phyloP scores from a whole-genome alignment of 2,113 vertebrate species.

The Trematomus loennbergii region DNA sequence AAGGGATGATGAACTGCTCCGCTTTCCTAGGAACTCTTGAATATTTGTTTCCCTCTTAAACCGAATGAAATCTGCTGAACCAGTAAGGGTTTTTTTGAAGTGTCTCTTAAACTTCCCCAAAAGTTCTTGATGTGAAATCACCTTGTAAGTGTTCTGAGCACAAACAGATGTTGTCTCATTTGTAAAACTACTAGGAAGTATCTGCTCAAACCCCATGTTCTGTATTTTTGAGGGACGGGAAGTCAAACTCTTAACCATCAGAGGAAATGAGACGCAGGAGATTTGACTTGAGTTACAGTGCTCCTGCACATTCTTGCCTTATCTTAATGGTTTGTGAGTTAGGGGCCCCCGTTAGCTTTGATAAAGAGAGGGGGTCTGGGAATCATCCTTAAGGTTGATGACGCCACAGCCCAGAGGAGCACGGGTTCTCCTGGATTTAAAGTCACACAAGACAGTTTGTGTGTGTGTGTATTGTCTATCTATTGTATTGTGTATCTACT shows the following conservation, averaged over 20 bases:
- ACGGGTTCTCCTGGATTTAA: neutral
- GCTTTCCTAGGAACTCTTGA: neutral
- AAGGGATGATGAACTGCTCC: neutral
- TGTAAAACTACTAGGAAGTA: neutral
- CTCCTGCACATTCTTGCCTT: constrained; percentile 81
- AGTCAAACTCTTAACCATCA: constrained; percentile 13
- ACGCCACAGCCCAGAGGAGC: constrained; percentile 5
- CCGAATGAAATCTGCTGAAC: neutral
- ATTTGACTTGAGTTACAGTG: constrained; percentile 53
- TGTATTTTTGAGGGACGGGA: constrained; percentile 7
- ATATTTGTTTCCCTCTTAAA: neutral
- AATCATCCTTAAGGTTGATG: constrained; percentile 57
- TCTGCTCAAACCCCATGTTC: neutral
- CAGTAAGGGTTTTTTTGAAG: no score
- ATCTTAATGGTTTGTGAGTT: constrained; percentile 71
- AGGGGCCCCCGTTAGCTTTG: constrained; percentile 35
- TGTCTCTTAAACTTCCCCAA: neutral
- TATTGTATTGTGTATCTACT: no score
- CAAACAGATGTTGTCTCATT: no score
- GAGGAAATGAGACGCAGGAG: constrained; percentile 21
- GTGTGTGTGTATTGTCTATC: no score
- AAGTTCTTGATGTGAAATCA: neutral
- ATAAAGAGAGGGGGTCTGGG: constrained; percentile 69
- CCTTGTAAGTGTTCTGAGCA: neutral
- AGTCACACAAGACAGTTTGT: neutral